These are phyloP conservation scores for Marronus borbonicus DNA, from an alignment of 2,888 invertebrate genomes.

Conservation along the genomic window DNA sequence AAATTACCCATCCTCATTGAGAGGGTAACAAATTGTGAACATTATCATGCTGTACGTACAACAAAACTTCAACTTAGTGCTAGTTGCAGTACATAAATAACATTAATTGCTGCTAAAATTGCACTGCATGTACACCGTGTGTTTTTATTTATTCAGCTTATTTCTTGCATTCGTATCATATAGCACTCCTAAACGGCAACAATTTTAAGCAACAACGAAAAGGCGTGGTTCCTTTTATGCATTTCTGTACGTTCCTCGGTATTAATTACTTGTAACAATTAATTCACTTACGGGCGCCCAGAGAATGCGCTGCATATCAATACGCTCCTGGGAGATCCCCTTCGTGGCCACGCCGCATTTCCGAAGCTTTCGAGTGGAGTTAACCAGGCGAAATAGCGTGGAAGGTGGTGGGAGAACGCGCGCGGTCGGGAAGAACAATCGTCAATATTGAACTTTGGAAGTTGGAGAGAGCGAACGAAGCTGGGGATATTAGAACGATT, in stretches of 20 bases:
- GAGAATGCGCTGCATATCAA: slow-evolving; percentile 27
- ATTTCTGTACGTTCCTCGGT: slow-evolving; percentile 26
- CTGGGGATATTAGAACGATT: slow-evolving; percentile 23
- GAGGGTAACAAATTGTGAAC: too few species aligned
- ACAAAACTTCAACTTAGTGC: neutral
- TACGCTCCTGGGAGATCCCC: slow-evolving; percentile 15
- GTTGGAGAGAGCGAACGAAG: slow-evolving; percentile 1
- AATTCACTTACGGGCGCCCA: slow-evolving; percentile 19
- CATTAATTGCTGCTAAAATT: neutral
- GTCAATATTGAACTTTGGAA: slow-evolving; percentile 41
- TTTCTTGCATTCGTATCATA: neutral
- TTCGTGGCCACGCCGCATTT: slow-evolving; percentile 9
- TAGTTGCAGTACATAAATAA: neutral
- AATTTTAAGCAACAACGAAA: slow-evolving; percentile 24
- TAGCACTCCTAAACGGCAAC: slow-evolving; percentile 13
- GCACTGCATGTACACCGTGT: neutral
- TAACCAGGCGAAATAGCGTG: neutral
- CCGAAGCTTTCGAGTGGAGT: slow-evolving; percentile 7
- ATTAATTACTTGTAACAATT: slow-evolving; percentile 44
- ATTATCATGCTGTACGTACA: too few species aligned
- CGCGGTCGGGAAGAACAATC: slow-evolving; percentile 24
- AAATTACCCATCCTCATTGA: too few species aligned
- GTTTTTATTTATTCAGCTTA: neutral
- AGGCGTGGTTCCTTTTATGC: slow-evolving; percentile 29
- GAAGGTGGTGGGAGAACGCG: neutral